These are phyloP conservation scores for Synergus itoensis DNA, from an alignment of 2,888 invertebrate species.

Conservation along the genomic window DNA sequence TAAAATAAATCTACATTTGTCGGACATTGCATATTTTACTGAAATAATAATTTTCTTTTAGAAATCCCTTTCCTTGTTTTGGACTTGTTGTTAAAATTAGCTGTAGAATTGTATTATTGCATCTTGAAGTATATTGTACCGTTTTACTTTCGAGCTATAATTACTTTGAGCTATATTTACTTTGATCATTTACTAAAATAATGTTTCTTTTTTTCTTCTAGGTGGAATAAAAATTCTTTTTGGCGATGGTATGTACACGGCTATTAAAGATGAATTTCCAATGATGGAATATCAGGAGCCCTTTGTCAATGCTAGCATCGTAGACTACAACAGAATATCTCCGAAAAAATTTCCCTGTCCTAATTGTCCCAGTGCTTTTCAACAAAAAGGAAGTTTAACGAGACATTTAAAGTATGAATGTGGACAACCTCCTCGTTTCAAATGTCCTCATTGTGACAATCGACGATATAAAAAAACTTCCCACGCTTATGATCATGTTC, in stretches of 20 bases:
- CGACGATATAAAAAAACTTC: conserved; percentile 28
- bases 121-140: neutral
- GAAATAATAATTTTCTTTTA: neutral
- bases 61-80: neutral
- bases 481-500: conserved; percentile 67
- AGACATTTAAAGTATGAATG: conserved; percentile 70
- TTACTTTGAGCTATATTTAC: neutral
- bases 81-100: neutral
- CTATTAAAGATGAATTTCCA: neutral
- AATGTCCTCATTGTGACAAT: conserved; percentile 66
- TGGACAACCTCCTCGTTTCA: conserved; percentile 74
- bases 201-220: neutral
- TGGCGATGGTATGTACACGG: neutral
- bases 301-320: neutral
- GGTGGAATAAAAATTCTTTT: conserved; percentile 9
- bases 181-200: neutral
- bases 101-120: neutral
- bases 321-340: neutral
- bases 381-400: conserved; percentile 60
- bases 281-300: neutral
- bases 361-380: conserved; percentile 62
- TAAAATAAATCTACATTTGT: neutral
- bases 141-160: neutral
- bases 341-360: conserved; percentile 55
- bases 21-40: conserved; percentile 1